phyloP scores from a whole-genome alignment of 2,113 vertebrate genomes.

The Semnornis frantzii region DNA sequence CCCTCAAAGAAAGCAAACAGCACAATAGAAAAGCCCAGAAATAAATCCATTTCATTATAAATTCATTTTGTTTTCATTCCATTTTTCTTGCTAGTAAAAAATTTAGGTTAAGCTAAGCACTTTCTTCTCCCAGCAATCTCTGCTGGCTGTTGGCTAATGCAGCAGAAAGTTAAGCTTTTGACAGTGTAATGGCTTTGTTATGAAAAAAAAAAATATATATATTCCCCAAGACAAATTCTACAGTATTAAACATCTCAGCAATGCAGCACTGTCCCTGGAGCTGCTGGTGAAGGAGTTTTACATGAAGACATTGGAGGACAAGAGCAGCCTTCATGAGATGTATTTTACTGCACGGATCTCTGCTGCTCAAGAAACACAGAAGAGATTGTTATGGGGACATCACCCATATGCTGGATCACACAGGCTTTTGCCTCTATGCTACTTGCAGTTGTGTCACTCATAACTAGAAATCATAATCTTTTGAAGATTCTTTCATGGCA shows the following conservation, averaged over 20 bases:
- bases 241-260: background rate
- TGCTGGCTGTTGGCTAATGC: background rate
- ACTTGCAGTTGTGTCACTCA: background rate
- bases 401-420: fast-evolving
- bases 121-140: constrained; percentile 49
- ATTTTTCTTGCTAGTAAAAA: constrained; percentile 49
- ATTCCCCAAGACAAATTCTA: constrained; percentile 46
- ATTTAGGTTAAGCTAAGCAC: constrained; percentile 41
- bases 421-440: background rate
- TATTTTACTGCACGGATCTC: background rate
- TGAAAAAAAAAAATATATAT: constrained; percentile 29
- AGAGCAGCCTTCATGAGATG: background rate
- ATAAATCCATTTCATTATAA: constrained; percentile 67
- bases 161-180: constrained; percentile 50
- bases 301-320: background rate
- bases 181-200: constrained; percentile 51
- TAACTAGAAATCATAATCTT: background rate
- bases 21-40: constrained; percentile 44
- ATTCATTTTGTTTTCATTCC: constrained; percentile 64
- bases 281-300: background rate
- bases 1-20: constrained; percentile 44
- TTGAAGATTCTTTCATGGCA: background rate
- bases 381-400: background rate
- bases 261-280: constrained; percentile 24
- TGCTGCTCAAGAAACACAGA: background rate